These are phyloP conservation scores for Wiebesia pumilae DNA, from an alignment of 1,140 invertebrate genomes.

Conservation along the genomic window DNA sequence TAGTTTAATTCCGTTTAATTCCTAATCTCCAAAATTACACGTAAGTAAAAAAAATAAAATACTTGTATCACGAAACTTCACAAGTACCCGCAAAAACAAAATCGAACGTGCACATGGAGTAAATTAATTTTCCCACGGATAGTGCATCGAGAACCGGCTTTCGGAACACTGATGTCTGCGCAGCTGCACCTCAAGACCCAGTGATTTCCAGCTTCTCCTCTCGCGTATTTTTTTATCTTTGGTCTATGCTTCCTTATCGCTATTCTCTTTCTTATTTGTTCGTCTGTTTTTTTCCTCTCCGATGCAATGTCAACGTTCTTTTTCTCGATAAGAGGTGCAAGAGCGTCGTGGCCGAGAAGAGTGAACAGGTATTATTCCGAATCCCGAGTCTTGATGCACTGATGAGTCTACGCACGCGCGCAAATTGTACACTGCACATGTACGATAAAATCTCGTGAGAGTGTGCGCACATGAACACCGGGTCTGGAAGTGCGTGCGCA, in stretches of 20 bases:
- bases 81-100: too few species aligned
- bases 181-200: not conserved
- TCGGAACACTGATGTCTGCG: not conserved
- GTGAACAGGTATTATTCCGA: too few species aligned
- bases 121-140: not conserved
- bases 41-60: too few species aligned
- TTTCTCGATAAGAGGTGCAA: not conserved
- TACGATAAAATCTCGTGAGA: too few species aligned
- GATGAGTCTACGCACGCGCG: not conserved
- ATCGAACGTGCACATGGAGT: too few species aligned
- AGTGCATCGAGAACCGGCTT: not conserved
- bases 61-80: too few species aligned
- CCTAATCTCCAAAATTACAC: too few species aligned
- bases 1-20: too few species aligned
- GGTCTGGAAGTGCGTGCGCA: not conserved
- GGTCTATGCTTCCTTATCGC: not conserved
- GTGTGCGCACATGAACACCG: not conserved
- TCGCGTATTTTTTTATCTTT: too few species aligned
- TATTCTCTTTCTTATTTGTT: not conserved
- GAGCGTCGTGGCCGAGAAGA: too few species aligned
- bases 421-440: too few species aligned
- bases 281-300: not conserved
- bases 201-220: not conserved
- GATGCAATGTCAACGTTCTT: not conserved
- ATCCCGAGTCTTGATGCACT: too few species aligned